phyloP scores from a whole-genome alignment of 1,140 invertebrate species.

The Laodelphax striatellus region DNA sequence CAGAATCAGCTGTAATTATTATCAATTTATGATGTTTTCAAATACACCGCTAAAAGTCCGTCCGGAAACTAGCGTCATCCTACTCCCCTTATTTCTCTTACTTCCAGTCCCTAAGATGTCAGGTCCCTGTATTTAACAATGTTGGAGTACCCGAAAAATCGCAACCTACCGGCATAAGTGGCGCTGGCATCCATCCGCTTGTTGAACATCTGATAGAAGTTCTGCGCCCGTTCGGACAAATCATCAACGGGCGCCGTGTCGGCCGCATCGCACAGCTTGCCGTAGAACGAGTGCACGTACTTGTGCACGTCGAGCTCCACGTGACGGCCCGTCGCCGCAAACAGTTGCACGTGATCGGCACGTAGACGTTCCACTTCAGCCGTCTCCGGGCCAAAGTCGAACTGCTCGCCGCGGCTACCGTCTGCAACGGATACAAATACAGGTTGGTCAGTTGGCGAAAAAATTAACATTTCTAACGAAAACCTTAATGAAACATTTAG shows the following conservation, averaged over 20 bases:
- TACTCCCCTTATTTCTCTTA: no score
- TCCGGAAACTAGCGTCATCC: no score
- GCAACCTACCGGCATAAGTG: constrained; percentile 49
- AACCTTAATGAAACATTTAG: no score
- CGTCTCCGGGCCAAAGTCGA: constrained; percentile 20
- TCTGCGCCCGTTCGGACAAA: constrained; percentile 77
- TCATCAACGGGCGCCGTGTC: constrained; percentile 58
- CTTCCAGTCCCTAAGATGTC: no score
- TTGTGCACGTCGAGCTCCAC: constrained; percentile 55
- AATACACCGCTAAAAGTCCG: no score
- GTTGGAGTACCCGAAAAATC: no score
- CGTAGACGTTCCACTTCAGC: constrained; percentile 43
- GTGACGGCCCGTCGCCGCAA: constrained; percentile 22
- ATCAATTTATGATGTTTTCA: no score
- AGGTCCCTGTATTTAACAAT: no score
- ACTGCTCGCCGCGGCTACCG: constrained; percentile 34
- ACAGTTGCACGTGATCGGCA: constrained; percentile 27
- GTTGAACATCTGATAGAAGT: constrained; percentile 75
- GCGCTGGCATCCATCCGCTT: constrained; percentile 58
- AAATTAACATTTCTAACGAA: no score
- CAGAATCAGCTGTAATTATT: no score
- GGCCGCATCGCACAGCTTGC: constrained; percentile 30
- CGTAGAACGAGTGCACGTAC: constrained; percentile 51
- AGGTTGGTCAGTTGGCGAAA: no score
- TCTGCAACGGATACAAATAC: constrained; percentile 28